Evolutionary conservation across 2,888 invertebrate species (phyloP).

Genomic region (Nineta flava): DNA sequence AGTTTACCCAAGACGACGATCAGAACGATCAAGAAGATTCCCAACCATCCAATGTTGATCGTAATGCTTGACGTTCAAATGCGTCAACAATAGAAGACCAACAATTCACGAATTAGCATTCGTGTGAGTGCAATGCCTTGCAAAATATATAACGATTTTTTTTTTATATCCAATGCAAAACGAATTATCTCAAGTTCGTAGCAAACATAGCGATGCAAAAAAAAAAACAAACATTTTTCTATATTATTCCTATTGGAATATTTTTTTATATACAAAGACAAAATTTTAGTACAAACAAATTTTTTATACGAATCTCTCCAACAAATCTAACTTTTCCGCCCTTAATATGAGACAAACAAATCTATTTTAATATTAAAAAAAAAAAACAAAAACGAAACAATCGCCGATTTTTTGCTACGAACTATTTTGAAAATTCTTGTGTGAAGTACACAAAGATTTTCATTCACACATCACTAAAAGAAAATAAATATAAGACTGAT

Average conservation of each 20-base stretch:
- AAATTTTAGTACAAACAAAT: not conserved
- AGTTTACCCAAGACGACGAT: constrained; percentile 33
- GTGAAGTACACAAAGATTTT: too few relatives aligned
- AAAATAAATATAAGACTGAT: too few relatives aligned
- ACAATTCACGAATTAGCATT: constrained; percentile 1
- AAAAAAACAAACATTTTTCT: not conserved
- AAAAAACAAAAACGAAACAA: too few relatives aligned
- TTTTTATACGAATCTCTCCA: not conserved
- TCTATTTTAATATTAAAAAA: too few relatives aligned
- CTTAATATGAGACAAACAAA: too few relatives aligned
- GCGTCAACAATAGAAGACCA: constrained; percentile 3
- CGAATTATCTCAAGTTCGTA: not conserved
- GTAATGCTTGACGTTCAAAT: constrained; percentile 15
- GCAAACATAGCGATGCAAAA: not conserved
- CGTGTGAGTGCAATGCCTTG: not conserved
- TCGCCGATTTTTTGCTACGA: too few relatives aligned
- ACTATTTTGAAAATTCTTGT: too few relatives aligned
- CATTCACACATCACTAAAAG: too few relatives aligned
- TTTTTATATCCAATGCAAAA: not conserved
- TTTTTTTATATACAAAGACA: not conserved
- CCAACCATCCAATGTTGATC: constrained; percentile 22
- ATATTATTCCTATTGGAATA: not conserved
- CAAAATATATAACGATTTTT: not conserved
- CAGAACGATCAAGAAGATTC: constrained; percentile 28
- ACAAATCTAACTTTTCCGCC: not conserved